Percentiles rank a stretch among this genome's conserved stretches.
phyloP scores from a whole-genome alignment of 2,113 vertebrate genomes.

The Gyps fulvus region DNA sequence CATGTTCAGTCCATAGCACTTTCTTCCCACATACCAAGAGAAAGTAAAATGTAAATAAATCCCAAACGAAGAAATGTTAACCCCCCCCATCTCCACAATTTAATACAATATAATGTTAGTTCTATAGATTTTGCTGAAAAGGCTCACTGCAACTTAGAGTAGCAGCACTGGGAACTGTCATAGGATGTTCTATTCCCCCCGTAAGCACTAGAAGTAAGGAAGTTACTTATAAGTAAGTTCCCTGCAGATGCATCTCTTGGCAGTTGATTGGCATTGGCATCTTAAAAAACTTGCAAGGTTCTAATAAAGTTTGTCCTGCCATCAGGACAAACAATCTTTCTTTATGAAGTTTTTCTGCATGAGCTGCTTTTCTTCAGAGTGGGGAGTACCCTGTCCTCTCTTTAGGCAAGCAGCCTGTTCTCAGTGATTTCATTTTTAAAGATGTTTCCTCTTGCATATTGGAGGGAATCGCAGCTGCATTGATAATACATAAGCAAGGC shows the following conservation, averaged over 20 bases:
- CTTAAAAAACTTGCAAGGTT: not conserved
- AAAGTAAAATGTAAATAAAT: not conserved
- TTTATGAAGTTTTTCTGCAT: not conserved
- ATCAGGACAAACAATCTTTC: not conserved
- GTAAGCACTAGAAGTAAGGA: not conserved
- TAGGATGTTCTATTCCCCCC: not conserved
- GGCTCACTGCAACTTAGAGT: not conserved
- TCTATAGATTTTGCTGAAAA: not conserved
- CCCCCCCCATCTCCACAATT: not conserved
- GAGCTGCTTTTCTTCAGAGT: not conserved
- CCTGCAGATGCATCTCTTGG: not conserved
- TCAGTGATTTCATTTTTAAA: not conserved
- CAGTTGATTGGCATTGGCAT: not conserved
- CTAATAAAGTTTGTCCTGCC: not conserved
- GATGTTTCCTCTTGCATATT: not conserved
- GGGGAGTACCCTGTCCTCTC: fast-evolving
- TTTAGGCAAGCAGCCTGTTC: not conserved
- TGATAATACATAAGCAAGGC: not conserved
- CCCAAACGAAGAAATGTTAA: not conserved
- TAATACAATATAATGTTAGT: not conserved
- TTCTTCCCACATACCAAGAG: not conserved
- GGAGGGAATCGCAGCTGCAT: not conserved
- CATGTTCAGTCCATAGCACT: not conserved
- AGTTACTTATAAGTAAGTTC: not conserved
- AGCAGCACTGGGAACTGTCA: not conserved